Conservation (phyloP, 2,797 vertebrate genomes). For the Enteromius fasciolatus region DNA sequence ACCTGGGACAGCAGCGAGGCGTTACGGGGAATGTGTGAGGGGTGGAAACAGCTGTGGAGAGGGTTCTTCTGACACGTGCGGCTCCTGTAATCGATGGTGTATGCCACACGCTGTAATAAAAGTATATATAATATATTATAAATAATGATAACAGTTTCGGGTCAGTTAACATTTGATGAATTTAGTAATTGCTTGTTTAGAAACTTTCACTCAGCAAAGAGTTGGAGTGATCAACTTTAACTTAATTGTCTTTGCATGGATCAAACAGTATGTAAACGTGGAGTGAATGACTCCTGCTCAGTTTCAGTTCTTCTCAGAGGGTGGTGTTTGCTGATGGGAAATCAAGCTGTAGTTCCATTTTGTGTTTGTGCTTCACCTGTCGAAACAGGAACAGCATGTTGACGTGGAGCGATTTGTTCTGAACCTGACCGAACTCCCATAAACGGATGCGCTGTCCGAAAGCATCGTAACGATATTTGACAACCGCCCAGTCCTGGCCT, state of each 20-base stretch:
- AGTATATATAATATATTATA: too few species aligned
- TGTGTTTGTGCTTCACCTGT: conserved; percentile 66
- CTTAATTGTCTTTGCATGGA: not conserved
- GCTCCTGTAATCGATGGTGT: conserved; percentile 60
- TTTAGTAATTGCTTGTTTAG: not conserved
- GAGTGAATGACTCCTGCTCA: not conserved
- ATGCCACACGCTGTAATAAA: conserved; percentile 58
- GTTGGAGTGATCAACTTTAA: not conserved
- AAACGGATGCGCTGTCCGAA: conserved; percentile 63
- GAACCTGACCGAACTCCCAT: conserved; percentile 49
- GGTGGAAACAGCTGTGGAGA: conserved; percentile 68
- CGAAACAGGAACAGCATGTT: conserved; percentile 72
- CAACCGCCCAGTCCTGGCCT: conserved; percentile 54
- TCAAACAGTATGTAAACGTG: not conserved
- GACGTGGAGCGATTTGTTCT: conserved; percentile 58
- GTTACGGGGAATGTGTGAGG: conserved; percentile 63
- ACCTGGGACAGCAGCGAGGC: conserved; percentile 65
- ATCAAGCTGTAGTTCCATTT: not conserved
- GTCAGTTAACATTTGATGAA: not conserved
- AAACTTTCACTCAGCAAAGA: not conserved
- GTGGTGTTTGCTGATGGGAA: not conserved
- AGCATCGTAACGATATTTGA: conserved; percentile 70
- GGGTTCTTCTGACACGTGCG: conserved; percentile 66
- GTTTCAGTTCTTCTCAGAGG: not conserved
- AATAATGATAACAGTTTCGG: not conserved